A percentile compares a stretch with the other conserved stretches of the same genome.
Conservation (phyloP, 2,888 invertebrate species). For the Dynastes maya region DNA sequence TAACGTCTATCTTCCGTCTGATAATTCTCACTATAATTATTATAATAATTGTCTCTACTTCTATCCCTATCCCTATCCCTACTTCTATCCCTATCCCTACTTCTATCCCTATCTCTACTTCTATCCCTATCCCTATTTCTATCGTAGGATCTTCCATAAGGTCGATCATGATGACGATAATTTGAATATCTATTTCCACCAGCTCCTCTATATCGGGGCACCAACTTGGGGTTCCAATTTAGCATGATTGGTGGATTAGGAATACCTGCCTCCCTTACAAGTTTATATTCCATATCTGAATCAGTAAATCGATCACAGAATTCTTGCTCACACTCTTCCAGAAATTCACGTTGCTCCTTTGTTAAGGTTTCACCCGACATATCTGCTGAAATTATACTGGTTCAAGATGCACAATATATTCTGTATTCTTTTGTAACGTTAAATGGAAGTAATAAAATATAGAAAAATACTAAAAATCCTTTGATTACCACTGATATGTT, state of each 20-base stretch:
- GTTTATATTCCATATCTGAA: slow-evolving; percentile 67
- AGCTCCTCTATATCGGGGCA: slow-evolving; percentile 54
- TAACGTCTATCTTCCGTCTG: neutral
- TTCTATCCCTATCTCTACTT: too few relatives aligned
- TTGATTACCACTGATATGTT: too few relatives aligned
- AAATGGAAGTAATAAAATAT: too few relatives aligned
- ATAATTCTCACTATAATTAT: neutral
- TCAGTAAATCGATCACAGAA: slow-evolving; percentile 69
- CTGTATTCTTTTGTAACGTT: too few relatives aligned
- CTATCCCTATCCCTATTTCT: neutral
- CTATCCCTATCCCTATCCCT: neutral
- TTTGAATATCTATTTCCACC: slow-evolving; percentile 39
- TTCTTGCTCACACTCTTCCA: slow-evolving; percentile 68
- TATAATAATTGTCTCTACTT: neutral
- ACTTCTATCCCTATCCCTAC: neutral
- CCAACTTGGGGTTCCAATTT: slow-evolving; percentile 65
- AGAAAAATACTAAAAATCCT: too few relatives aligned
- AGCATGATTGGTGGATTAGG: slow-evolving; percentile 69
- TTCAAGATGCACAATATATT: too few relatives aligned
- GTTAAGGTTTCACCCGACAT: slow-evolving; percentile 58
- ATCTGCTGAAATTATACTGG: neutral
- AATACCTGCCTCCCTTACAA: slow-evolving; percentile 64
- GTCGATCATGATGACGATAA: slow-evolving; percentile 28
- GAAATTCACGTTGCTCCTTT: slow-evolving; percentile 67
- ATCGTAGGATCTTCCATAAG: neutral